Evolutionary conservation across 2,113 vertebrate species (phyloP), one percentile per base, ranked within the genome.

Genomic region (Sturnira hondurensis): DNA sequence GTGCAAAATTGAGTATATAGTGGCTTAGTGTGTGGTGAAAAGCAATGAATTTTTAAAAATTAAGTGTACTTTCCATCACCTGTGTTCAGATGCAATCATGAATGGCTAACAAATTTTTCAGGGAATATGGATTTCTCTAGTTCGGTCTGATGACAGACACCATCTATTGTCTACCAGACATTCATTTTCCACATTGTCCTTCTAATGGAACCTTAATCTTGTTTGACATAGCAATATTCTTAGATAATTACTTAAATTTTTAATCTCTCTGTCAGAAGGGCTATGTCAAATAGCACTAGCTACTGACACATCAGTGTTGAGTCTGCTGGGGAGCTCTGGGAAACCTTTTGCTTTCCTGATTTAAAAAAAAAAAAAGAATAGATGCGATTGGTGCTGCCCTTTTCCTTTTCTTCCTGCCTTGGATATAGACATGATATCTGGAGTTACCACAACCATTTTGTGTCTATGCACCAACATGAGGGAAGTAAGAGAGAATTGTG

Each of bases 211-310:
- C 33, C 71, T 15, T 85, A 61, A 84, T 71, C 41, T 94, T 94
- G 2, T 78, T 82, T 90, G 73, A 38, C 58, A 87, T 81, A 70
- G 45, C 9, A 52, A 22, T 92, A 17, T 58, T 90, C 26, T 93
- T 16, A 36, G 73, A 91, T 85, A 71, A 94, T 94, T 97, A 92
- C 70, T 84, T 95, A 63, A 68, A 93, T 92, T 97, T 95, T 20
- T 54, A 92, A 71, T 20, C 26, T 76, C 68, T 87, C 56, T 80
- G 61, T 68, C 43, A 81, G 58, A 11, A 16, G 92, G 41, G 28
- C 56, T 68, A 58, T 76, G 20, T 52, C 81, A 81, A 80, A 84
- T 11, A 92, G 45, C 52, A 58, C 86, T 89, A 81, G 14, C 67
- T 82, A 93, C 73, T 91, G 47, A 61, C 61, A 84, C 92, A 58